Evolutionary conservation across 2,113 vertebrate species (phyloP).

Genomic region (Grus americana): DNA sequence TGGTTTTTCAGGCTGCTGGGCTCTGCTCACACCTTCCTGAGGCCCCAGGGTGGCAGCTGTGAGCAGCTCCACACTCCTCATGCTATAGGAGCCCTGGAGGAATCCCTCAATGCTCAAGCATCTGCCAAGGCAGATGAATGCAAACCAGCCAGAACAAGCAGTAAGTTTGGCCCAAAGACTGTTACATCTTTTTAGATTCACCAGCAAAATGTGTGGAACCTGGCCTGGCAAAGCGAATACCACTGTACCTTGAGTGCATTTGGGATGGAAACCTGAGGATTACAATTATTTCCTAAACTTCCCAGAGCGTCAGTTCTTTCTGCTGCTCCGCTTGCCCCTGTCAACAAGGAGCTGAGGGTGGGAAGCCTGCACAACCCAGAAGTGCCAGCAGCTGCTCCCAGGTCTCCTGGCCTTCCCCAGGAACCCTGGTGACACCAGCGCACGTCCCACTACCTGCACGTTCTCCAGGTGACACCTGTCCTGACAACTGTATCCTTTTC

Average conservation of each 20-base stretch:
- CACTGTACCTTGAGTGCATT: not conserved
- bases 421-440: accelerated
- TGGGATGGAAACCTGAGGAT: not conserved
- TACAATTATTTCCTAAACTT: not conserved
- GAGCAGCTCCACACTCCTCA: not conserved
- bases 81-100: not conserved
- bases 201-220: not conserved
- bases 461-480: not conserved
- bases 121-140: not conserved
- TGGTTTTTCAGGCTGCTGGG: not conserved
- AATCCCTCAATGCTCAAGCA: not conserved
- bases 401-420: not conserved
- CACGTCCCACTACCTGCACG: not conserved
- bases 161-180: not conserved
- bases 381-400: not conserved
- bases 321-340: not conserved
- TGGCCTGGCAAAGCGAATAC: not conserved
- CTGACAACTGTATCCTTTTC: not conserved
- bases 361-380: not conserved
- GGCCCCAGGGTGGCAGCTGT: not conserved
- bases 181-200: not conserved
- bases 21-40: not conserved
- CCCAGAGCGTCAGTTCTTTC: not conserved
- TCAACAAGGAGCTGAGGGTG: not conserved
- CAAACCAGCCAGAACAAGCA: not conserved